These are phyloP conservation scores for Chloromyia formosa DNA, from an alignment of 2,888 invertebrate genomes.

Conservation along the genomic window DNA sequence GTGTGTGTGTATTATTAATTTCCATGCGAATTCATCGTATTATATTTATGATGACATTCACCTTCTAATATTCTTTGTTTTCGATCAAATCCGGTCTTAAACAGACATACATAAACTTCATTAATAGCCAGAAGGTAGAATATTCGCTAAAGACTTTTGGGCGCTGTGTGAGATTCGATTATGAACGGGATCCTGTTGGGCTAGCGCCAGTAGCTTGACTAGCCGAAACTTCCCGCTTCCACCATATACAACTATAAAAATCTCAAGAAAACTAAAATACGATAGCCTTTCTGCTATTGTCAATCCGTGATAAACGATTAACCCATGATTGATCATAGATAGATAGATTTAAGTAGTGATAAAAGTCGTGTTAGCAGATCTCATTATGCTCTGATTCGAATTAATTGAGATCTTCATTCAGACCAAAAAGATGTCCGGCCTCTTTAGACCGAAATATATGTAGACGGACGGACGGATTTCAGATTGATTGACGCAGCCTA, in stretches of 20 bases:
- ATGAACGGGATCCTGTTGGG: too few species aligned
- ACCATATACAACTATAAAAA: too few species aligned
- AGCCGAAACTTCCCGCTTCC: too few species aligned
- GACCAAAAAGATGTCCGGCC: neutral
- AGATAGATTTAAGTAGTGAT: slow-evolving; percentile 44
- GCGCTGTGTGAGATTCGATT: too few species aligned
- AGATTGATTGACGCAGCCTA: neutral
- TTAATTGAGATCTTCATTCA: slow-evolving; percentile 30
- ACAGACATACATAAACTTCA: slow-evolving; percentile 20
- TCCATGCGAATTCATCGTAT: slow-evolving; percentile 30
- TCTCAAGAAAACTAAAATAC: too few species aligned
- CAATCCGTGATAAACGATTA: slow-evolving; percentile 13
- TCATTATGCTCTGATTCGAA: slow-evolving; percentile 2
- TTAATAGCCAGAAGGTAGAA: neutral
- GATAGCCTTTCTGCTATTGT: neutral
- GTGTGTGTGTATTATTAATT: slow-evolving; percentile 10
- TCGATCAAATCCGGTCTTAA: slow-evolving; percentile 21
- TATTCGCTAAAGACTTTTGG: too few species aligned
- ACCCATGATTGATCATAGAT: slow-evolving; percentile 36
- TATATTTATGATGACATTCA: slow-evolving; percentile 40
- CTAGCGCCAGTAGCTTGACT: too few species aligned
- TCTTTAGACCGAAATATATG: neutral
- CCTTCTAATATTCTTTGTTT: slow-evolving; percentile 36
- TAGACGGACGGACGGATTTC: neutral
- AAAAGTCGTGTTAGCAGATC: slow-evolving; percentile 45